These are phyloP conservation scores for Trissoscelio sp. DNA, from an alignment of 2,888 invertebrate species.

Conservation along the genomic window DNA sequence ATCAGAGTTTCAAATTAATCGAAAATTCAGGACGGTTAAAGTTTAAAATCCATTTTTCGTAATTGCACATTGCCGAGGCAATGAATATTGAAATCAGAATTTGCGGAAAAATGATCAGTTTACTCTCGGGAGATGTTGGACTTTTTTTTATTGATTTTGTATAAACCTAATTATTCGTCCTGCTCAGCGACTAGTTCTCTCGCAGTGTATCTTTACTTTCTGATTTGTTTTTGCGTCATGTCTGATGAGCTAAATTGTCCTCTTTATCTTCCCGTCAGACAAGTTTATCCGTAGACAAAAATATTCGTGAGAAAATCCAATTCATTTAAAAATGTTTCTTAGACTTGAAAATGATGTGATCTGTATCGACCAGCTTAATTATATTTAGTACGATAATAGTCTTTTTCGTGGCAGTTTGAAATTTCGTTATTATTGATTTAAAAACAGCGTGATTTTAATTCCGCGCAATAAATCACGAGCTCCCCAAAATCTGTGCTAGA, in stretches of 20 bases:
- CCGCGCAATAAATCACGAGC: too few species aligned
- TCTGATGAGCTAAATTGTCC: constrained; percentile 22
- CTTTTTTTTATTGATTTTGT: constrained; percentile 15
- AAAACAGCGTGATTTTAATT: too few species aligned
- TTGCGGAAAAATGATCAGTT: constrained; percentile 4
- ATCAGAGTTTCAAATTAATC: not conserved
- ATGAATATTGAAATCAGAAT: constrained; percentile 14
- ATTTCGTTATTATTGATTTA: too few species aligned
- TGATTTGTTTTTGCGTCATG: constrained; percentile 31
- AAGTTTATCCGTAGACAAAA: constrained; percentile 36
- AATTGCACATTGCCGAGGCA: not conserved
- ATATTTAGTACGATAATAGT: too few species aligned
- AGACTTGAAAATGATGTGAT: constrained; percentile 25
- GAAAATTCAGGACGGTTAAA: constrained; percentile 1
- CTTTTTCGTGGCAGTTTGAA: too few species aligned
- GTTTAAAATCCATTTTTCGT: constrained; percentile 14
- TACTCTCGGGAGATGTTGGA: not conserved
- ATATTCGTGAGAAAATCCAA: constrained; percentile 29
- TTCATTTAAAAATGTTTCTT: constrained; percentile 32
- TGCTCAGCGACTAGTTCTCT: not conserved
- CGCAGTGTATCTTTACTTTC: constrained; percentile 2
- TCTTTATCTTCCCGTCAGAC: constrained; percentile 18
- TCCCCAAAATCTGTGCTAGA: too few species aligned
- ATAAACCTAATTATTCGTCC: constrained; percentile 1
- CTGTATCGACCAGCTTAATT: not conserved